These are phyloP conservation scores for Platerodrilus igneus DNA, from an alignment of 2,888 invertebrate species.

Conservation along the genomic window DNA sequence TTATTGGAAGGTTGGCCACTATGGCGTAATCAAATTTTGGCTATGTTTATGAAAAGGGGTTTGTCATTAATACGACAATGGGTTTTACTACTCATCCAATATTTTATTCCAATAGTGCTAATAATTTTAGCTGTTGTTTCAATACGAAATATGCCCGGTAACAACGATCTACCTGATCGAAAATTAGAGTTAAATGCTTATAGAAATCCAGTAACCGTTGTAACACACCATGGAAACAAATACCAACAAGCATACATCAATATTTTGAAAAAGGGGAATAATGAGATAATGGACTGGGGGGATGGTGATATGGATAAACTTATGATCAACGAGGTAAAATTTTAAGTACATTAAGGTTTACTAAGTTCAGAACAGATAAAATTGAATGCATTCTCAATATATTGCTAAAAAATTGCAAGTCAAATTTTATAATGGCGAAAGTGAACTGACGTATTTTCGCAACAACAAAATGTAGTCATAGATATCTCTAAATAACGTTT, in stretches of 20 bases:
- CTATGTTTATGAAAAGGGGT: constrained; percentile 23
- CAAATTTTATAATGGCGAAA: no score
- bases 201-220: constrained; percentile 28
- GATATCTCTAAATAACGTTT: no score
- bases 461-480: no score
- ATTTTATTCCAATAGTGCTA: constrained; percentile 59
- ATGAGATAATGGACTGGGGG: constrained; percentile 15
- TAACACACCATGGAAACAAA: constrained; percentile 10
- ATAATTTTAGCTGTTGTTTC: constrained; percentile 55
- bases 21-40: constrained; percentile 18
- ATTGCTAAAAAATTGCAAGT: no score
- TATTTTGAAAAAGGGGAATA: not conserved
- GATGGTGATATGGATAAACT: constrained; percentile 42
- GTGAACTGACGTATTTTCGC: no score
- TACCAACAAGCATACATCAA: not conserved
- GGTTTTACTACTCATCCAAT: constrained; percentile 53
- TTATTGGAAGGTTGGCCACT: constrained; percentile 7
- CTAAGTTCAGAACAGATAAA: no score
- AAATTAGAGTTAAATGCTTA: constrained; percentile 50
- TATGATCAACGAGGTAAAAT: constrained; percentile 49
- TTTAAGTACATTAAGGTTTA: no score
- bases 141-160: constrained; percentile 46
- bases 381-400: no score
- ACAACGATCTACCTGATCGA: constrained; percentile 49
- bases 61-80: constrained; percentile 54